These are phyloP conservation scores for Chloroceryle aenea DNA, from an alignment of 2,113 vertebrate species.

Conservation along the genomic window DNA sequence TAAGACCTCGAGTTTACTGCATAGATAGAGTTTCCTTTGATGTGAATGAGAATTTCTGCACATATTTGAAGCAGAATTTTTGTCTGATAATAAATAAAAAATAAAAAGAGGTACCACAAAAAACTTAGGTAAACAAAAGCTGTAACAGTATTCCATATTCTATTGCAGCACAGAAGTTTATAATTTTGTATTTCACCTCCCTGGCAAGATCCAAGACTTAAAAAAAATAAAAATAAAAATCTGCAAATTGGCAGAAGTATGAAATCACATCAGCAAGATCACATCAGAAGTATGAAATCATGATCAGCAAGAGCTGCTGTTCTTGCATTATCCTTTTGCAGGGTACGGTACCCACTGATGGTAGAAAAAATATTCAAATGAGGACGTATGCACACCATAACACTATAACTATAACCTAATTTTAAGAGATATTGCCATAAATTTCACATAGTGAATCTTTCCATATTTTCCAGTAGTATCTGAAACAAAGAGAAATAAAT, in stretches of 20 bases:
- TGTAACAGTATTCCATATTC: not conserved
- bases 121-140: not conserved
- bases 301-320: not conserved
- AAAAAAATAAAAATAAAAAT: not conserved
- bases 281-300: not conserved
- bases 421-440: not conserved
- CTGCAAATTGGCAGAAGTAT: not conserved
- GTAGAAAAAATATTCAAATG: not conserved
- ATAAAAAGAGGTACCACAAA: not conserved
- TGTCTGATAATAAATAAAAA: not conserved
- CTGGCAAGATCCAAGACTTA: not conserved
- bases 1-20: not conserved
- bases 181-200: not conserved
- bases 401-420: not conserved
- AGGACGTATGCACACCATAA: not conserved
- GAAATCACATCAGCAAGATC: not conserved
- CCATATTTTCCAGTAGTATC: not conserved
- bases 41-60: not conserved
- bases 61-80: not conserved
- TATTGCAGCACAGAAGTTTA: not conserved
- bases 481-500: not conserved
- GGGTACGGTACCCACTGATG: accelerated
- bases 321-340: not conserved
- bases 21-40: not conserved
- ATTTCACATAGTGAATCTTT: not conserved